Evolutionary conservation across 2,888 invertebrate species (phyloP).

Genomic region (Marronus borbonicus): DNA sequence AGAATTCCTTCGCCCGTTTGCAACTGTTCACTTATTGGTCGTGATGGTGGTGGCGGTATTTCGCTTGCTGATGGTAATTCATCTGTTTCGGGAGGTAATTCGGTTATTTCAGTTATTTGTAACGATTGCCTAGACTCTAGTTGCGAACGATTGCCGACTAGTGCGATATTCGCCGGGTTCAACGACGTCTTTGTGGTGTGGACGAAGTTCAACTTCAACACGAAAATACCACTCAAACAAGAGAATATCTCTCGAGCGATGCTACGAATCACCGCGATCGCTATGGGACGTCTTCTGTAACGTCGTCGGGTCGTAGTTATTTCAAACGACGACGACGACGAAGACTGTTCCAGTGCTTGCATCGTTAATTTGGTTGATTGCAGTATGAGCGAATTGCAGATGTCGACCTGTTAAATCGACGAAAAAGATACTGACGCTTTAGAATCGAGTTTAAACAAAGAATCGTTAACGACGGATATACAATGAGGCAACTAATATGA

Average conservation of each 20-base stretch:
- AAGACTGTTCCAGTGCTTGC: conserved; percentile 23
- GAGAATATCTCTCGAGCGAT: conserved; percentile 48
- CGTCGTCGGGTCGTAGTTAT: conserved; percentile 19
- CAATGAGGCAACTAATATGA: neutral
- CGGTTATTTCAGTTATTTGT: conserved; percentile 45
- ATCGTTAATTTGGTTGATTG: conserved; percentile 24
- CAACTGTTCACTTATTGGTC: conserved; percentile 17
- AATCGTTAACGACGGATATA: conserved; percentile 20
- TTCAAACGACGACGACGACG: conserved; percentile 1
- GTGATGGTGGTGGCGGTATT: neutral
- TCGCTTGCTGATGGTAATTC: conserved; percentile 1
- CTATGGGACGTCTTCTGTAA: conserved; percentile 25
- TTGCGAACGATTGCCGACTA: conserved; percentile 42
- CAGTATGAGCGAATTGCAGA: conserved; percentile 4
- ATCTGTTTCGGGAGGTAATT: conserved; percentile 36
- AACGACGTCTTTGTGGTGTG: conserved; percentile 49
- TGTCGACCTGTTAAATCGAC: neutral
- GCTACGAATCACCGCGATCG: conserved; percentile 40
- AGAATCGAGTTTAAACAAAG: conserved; percentile 12
- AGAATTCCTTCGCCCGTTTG: neutral
- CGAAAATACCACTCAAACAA: conserved; percentile 52
- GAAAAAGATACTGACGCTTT: neutral
- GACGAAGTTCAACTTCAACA: conserved; percentile 46
- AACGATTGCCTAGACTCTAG: conserved; percentile 16
- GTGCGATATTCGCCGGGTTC: conserved; percentile 46